Evolutionary conservation across 2,797 vertebrate genomes (phyloP).

Genomic region (Carcharodon carcharias): DNA sequence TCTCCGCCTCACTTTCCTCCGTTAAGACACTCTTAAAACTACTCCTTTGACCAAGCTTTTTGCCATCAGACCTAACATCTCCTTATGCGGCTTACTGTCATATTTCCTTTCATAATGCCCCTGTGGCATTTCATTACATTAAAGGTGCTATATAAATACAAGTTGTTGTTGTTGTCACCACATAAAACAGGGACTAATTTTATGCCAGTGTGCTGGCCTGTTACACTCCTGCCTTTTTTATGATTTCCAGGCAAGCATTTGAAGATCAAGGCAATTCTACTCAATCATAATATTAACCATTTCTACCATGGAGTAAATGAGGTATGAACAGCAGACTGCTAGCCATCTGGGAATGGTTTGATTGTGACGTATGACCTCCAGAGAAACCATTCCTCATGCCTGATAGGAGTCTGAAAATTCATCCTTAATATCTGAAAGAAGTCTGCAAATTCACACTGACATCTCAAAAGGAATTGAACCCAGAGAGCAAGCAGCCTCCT

Average conservation of each 20-base stretch:
- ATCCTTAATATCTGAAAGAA: background rate
- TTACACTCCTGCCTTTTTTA: background rate
- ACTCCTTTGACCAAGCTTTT: too few species aligned
- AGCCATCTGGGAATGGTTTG: background rate
- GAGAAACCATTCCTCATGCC: background rate
- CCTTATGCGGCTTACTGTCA: too few species aligned
- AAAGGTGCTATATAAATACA: background rate
- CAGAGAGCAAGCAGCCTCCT: background rate
- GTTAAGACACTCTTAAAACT: too few species aligned
- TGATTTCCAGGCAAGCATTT: background rate
- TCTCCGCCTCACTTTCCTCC: too few species aligned
- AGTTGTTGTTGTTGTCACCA: background rate
- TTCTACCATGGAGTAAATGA: conserved; percentile 19
- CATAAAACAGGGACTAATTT: background rate
- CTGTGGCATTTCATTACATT: too few species aligned
- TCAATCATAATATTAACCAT: conserved; percentile 19
- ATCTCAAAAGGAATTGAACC: background rate
- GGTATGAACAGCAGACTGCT: background rate
- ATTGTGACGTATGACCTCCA: background rate
- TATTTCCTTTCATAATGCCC: too few species aligned
- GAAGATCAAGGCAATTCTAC: background rate
- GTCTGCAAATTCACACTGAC: background rate
- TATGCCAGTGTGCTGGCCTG: background rate
- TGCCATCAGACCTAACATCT: too few species aligned
- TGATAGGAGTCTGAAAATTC: background rate